Conservation (phyloP, 2,888 invertebrate genomes). For the Andricus curvator region DNA sequence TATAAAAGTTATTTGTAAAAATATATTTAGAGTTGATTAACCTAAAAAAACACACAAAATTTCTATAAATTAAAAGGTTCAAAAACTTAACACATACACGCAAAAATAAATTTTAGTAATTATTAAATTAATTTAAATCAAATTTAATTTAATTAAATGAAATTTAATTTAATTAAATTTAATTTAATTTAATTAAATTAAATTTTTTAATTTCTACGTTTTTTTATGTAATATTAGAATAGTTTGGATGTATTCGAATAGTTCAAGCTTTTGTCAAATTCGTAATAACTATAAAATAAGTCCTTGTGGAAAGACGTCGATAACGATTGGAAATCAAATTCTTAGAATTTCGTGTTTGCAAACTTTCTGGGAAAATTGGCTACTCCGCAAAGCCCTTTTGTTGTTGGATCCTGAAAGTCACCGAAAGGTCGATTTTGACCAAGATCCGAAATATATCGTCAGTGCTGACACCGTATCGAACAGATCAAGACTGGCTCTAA, state of each 20-base stretch:
- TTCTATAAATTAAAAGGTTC: too few species aligned
- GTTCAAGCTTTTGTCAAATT: background rate
- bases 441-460: constrained; percentile 5
- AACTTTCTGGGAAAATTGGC: background rate
- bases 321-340: background rate
- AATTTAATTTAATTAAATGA: too few species aligned
- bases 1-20: too few species aligned
- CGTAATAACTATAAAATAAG: background rate
- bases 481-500: background rate
- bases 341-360: constrained; percentile 22
- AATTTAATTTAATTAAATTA: too few species aligned
- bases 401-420: background rate
- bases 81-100: too few species aligned
- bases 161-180: too few species aligned
- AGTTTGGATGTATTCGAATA: background rate
- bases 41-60: too few species aligned
- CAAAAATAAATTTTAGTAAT: too few species aligned
- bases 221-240: background rate
- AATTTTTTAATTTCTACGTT: too few species aligned
- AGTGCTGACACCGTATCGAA: background rate
- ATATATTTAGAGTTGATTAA: too few species aligned
- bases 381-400: constrained; percentile 31
- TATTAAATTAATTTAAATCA: too few species aligned
- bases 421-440: constrained; percentile 4
- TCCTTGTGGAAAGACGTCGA: background rate